phyloP scores from a whole-genome alignment of 2,113 vertebrate species.

The Cisticola juncidis region DNA sequence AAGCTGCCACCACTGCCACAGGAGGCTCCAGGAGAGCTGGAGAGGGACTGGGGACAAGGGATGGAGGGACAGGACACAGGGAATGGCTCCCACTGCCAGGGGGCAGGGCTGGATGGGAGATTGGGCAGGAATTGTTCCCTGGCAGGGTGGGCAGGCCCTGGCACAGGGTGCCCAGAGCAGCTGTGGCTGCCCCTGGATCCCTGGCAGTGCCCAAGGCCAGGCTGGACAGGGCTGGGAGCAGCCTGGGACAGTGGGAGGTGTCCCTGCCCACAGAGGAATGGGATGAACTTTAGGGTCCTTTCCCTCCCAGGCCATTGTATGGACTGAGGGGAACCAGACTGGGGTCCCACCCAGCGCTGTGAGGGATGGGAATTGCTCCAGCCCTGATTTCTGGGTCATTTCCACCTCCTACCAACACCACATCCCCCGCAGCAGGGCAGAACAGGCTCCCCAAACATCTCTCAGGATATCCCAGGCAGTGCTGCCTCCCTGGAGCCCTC shows the following conservation, averaged over 20 bases:
- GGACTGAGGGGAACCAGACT: not conserved
- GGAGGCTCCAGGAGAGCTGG: not conserved
- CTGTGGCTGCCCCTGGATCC: not conserved
- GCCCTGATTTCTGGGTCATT: not conserved
- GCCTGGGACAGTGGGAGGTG: not conserved
- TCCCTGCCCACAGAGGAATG: not conserved
- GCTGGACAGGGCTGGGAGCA: not conserved
- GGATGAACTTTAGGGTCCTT: not conserved
- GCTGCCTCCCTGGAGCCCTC: not conserved
- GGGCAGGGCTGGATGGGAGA: not conserved
- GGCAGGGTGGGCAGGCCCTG: not conserved
- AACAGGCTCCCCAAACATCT: not conserved
- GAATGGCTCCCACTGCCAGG: not conserved
- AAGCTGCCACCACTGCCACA: not conserved
- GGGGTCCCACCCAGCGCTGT: not conserved
- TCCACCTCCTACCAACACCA: not conserved
- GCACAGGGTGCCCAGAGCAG: not conserved
- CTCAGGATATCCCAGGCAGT: fast-evolving
- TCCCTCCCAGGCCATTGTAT: not conserved
- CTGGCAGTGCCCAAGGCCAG: not conserved
- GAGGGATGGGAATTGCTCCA: not conserved
- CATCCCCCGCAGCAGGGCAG: not conserved
- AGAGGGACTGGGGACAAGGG: not conserved
- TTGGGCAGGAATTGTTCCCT: not conserved
- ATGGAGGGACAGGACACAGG: not conserved